Base-by-base conservation (phyloP, 2,113 vertebrate species). In the Trogon surrucura region DNA sequence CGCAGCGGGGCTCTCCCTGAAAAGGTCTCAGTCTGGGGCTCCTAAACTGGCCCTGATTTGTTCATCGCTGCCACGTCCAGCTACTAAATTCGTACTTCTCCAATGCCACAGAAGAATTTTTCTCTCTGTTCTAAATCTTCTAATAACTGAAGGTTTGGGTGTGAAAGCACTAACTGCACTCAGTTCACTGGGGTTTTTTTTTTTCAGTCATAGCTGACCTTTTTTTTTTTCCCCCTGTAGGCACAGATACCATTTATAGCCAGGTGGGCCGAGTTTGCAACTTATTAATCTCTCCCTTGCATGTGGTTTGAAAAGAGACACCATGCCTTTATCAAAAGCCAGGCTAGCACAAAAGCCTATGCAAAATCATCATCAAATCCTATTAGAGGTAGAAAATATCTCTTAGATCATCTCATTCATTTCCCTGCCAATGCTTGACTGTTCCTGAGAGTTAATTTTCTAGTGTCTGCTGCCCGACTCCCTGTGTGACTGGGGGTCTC, bases 401-500 rank as follows among this genome's bases (percentile, higher is more conserved):
- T 95, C 88, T 96, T 91, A 96, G 96, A 96, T 95, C 96, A 95
- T 97, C 95, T 96, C 96, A 96, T 96, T 96, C 96, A 95, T 96
- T 97, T 97, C 96, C 91, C 92, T 97, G 96, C 86, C 92, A 94
- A 94, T 94, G 92, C 88, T 80, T 78, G 80, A 89, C 91, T 75
- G 70, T 87, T 95, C 88, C 78, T 93, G 88, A 94, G 86, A 95
- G 96, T 96, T 96, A 97, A 97, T 97, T 96, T 97, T 95, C 91
- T 96, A 87, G 69, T 13, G 80, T 95, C 95, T 96, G 95, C 86
- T 0, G 21, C 92, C 92, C 7, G 27, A 87, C 89, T 96, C 86
- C 88, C 88, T 62, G 57, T 89, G 83, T 91, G 91, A 95, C 88
- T 87, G 41, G 10, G 3, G 95, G 91, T 94, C 92, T 95, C 94